Conservation (phyloP, 2,888 invertebrate species). For the Adelphocoris suturalis region DNA sequence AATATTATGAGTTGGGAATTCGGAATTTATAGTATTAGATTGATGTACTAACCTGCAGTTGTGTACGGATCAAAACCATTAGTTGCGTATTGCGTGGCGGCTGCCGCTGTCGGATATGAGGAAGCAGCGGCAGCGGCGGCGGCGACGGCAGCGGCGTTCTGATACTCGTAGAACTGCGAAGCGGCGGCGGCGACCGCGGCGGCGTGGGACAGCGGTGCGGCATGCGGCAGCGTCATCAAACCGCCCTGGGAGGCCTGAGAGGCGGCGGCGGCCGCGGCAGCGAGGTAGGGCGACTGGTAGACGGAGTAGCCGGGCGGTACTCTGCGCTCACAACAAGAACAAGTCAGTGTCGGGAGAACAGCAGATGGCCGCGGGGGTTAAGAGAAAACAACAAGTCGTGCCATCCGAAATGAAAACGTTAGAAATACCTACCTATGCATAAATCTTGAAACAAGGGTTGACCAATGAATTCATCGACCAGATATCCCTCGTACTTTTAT, state of each 20-base stretch:
- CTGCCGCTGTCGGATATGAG: conserved; percentile 82
- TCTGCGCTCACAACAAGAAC: conserved; percentile 79
- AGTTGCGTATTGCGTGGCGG: conserved; percentile 78
- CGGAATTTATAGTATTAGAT: too few relatives aligned
- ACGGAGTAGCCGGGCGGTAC: conserved; percentile 86
- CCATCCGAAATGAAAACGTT: conserved; percentile 39
- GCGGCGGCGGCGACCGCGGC: conserved; percentile 87
- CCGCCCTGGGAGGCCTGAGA: conserved; percentile 78
- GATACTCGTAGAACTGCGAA: conserved; percentile 90
- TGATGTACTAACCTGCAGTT: conserved; percentile 81
- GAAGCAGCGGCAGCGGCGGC: conserved; percentile 84
- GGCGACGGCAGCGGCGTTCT: conserved; percentile 84
- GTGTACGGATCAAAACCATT: conserved; percentile 89
- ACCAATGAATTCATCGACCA: not conserved
- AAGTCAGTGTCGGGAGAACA: not conserved
- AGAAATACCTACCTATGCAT: not conserved
- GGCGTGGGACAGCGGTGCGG: conserved; percentile 79
- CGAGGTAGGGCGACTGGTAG: conserved; percentile 86
- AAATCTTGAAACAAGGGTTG: not conserved
- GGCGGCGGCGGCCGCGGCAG: conserved; percentile 81
- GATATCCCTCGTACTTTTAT: not conserved
- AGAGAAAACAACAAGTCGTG: conserved; percentile 27
- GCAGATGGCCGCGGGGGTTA: not conserved
- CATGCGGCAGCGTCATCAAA: conserved; percentile 79
- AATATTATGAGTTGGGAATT: too few relatives aligned